These are phyloP conservation scores for Ictalurus furcatus DNA, from an alignment of 2,113 vertebrate genomes.

Conservation along the genomic window DNA sequence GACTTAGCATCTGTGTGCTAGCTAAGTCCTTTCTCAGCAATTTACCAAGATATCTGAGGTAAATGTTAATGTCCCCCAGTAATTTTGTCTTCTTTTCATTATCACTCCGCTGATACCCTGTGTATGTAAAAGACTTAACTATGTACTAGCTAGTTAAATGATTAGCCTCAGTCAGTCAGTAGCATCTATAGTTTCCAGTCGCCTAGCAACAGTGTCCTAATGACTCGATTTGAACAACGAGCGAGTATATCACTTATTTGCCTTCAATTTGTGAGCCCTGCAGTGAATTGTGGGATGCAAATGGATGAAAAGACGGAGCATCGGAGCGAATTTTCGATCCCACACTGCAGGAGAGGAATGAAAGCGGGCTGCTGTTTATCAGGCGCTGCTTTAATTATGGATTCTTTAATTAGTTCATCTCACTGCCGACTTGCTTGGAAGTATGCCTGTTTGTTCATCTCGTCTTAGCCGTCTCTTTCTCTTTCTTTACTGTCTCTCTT, in stretches of 20 bases:
- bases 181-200: background rate
- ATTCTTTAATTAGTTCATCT: slow-evolving; percentile 72
- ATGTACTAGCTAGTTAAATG: slow-evolving; percentile 6
- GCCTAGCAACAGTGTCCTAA: background rate
- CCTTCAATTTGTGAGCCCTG: background rate
- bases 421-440: slow-evolving; percentile 62
- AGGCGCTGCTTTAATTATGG: slow-evolving; percentile 71
- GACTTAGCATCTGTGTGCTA: background rate
- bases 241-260: background rate
- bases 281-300: background rate
- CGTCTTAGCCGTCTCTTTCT: slow-evolving; percentile 4
- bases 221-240: background rate
- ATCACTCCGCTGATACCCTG: background rate
- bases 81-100: background rate
- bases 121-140: background rate
- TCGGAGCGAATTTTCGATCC: background rate
- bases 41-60: background rate
- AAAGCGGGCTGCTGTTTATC: slow-evolving; percentile 62
- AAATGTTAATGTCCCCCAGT: background rate
- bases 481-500: background rate
- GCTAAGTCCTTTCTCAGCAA: background rate
- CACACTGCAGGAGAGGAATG: slow-evolving; percentile 33
- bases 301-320: background rate
- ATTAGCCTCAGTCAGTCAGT: background rate
- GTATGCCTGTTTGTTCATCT: slow-evolving; percentile 34